Percentiles rank a stretch among this genome's conserved stretches.
These are phyloP conservation scores for Tetragnatha versicolor DNA, from an alignment of 1,140 invertebrate species.

Conservation along the genomic window DNA sequence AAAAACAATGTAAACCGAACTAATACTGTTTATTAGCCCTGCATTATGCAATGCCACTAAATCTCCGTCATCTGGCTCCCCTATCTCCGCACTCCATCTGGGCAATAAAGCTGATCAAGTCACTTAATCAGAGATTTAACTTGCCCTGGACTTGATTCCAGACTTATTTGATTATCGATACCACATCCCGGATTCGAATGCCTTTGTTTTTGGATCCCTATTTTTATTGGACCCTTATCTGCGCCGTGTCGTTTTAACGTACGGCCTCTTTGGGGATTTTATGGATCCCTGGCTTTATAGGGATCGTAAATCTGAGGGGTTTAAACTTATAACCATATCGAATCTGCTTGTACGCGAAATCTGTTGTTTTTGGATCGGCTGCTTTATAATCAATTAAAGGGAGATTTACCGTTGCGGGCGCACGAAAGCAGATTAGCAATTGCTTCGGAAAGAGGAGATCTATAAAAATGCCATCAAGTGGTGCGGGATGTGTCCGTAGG, in stretches of 20 bases:
- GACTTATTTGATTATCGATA: slow-evolving; percentile 23
- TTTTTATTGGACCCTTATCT: slow-evolving; percentile 47
- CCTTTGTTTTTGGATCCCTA: neutral
- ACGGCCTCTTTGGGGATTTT: slow-evolving; percentile 24
- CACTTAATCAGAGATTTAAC: slow-evolving; percentile 38
- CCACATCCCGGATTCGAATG: slow-evolving; percentile 8
- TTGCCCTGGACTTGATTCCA: neutral
- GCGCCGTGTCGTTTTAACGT: slow-evolving; percentile 30
- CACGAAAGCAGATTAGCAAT: slow-evolving; percentile 38
- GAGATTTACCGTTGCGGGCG: slow-evolving; percentile 28
- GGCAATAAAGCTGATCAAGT: slow-evolving; percentile 25
- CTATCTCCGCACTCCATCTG: neutral
- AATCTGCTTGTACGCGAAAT: slow-evolving; percentile 1
- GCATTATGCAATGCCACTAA: too few relatives aligned
- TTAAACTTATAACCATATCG: slow-evolving; percentile 48
- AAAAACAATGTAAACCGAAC: too few relatives aligned
- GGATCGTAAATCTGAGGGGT: slow-evolving; percentile 42
- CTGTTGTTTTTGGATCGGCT: neutral
- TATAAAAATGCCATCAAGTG: slow-evolving; percentile 40
- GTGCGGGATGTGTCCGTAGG: too few relatives aligned
- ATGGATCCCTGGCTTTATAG: slow-evolving; percentile 30
- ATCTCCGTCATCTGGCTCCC: too few relatives aligned
- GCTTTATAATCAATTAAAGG: slow-evolving; percentile 47
- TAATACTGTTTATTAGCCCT: too few relatives aligned
- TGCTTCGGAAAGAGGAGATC: neutral